A percentile compares a stretch with the other conserved stretches of the same genome.
Evolutionary conservation across 2,888 invertebrate genomes (phyloP).

Genomic region (Dioctria rufipes): DNA sequence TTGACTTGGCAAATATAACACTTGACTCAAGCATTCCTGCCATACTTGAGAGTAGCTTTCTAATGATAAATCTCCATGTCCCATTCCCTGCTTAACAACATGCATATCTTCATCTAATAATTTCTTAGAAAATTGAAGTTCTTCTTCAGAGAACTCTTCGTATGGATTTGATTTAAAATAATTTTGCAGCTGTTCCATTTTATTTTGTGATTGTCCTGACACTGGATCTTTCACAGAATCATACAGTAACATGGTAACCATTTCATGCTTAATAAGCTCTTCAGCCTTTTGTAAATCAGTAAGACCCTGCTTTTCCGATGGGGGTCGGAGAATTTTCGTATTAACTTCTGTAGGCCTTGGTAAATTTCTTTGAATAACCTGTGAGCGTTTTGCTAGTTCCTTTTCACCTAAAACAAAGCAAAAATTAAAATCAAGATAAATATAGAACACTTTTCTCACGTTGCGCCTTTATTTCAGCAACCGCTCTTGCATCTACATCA

Average conservation of each 20-base stretch:
- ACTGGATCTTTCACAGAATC: slow-evolving; percentile 88
- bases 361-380: slow-evolving; percentile 87
- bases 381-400: slow-evolving; percentile 81
- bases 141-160: slow-evolving; percentile 79
- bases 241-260: slow-evolving; percentile 95
- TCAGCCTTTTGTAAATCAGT: slow-evolving; percentile 95
- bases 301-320: slow-evolving; percentile 82
- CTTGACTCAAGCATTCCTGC: slow-evolving; percentile 96
- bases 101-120: slow-evolving; percentile 88
- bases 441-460: slow-evolving; percentile 68
- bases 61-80: slow-evolving; percentile 92
- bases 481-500: slow-evolving; percentile 81
- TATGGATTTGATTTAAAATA: slow-evolving; percentile 92
- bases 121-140: slow-evolving; percentile 78
- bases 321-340: slow-evolving; percentile 83
- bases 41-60: slow-evolving; percentile 96
- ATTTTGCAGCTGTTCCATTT: slow-evolving; percentile 78
- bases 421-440: background rate
- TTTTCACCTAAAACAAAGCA: slow-evolving; percentile 60
- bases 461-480: slow-evolving; percentile 80
- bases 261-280: slow-evolving; percentile 95
- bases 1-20: slow-evolving; percentile 92
- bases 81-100: slow-evolving; percentile 93
- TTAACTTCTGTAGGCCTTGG: slow-evolving; percentile 92
- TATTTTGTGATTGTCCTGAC: slow-evolving; percentile 68